Conservation (phyloP, 2,113 vertebrate species). For the Cettia cetti region DNA sequence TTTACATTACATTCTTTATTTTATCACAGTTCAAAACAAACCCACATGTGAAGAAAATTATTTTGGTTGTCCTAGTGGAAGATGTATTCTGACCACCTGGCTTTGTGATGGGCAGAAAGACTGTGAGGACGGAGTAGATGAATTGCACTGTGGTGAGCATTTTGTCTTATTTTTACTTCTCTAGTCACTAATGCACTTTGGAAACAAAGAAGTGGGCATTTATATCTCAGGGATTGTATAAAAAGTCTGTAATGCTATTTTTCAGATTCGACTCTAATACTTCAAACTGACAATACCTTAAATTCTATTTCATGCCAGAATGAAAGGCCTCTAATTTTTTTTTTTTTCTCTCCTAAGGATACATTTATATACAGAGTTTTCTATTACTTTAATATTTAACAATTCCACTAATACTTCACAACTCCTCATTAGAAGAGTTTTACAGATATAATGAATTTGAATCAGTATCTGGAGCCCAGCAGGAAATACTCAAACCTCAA, state of each 20-base stretch:
- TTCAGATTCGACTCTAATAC: not conserved
- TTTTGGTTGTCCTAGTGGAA: constrained; percentile 96
- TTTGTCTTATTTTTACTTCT: not conserved
- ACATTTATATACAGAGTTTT: not conserved
- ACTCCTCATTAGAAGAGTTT: not conserved
- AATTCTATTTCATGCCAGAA: not conserved
- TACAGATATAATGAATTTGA: not conserved
- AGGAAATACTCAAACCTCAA: not conserved
- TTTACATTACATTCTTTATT: constrained; percentile 72
- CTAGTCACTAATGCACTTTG: not conserved
- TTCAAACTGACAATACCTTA: not conserved
- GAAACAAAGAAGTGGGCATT: not conserved
- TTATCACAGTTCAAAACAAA: constrained; percentile 86
- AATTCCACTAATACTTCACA: not conserved
- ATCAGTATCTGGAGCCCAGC: not conserved
- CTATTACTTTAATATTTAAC: not conserved
- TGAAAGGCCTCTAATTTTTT: not conserved
- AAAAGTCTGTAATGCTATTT: not conserved
- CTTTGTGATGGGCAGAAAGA: constrained; percentile 97
- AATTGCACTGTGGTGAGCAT: constrained; percentile 91
- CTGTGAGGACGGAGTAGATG: constrained; percentile 95
- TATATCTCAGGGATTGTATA: not conserved
- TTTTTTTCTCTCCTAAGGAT: not conserved
- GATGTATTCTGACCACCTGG: constrained; percentile 98
- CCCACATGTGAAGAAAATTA: constrained; percentile 95